phyloP scores from a whole-genome alignment of 2,797 vertebrate species.

The Dicrostonyx torquatus region DNA sequence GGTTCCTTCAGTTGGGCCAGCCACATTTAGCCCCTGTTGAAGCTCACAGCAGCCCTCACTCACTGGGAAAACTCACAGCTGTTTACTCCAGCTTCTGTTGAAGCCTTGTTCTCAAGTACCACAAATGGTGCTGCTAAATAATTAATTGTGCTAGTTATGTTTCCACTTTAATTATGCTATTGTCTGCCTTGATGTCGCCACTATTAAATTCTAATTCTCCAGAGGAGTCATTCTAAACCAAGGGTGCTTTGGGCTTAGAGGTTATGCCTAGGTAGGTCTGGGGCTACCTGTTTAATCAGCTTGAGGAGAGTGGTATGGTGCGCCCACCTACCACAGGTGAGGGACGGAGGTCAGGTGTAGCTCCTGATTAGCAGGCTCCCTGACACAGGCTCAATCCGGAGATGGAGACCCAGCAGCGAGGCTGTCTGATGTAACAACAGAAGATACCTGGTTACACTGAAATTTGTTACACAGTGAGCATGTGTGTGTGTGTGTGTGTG shows the following conservation, averaged over 20 bases:
- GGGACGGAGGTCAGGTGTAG: neutral
- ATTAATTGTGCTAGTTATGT: neutral
- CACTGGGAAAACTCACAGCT: neutral
- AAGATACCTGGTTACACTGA: neutral
- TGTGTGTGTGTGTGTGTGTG: neutral
- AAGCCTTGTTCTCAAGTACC: neutral
- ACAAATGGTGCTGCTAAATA: neutral
- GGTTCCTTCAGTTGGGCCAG: neutral
- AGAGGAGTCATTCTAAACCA: neutral
- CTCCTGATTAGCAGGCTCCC: neutral
- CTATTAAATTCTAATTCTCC: neutral
- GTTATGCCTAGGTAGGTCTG: neutral
- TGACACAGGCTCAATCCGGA: neutral
- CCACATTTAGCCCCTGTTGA: neutral
- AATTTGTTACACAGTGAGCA: neutral
- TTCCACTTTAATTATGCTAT: neutral
- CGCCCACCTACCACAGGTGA: neutral
- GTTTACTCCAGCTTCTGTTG: neutral
- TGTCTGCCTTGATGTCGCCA: accelerated
- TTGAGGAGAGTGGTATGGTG: neutral
- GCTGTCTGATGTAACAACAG: neutral
- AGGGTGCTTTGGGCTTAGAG: neutral
- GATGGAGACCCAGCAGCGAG: neutral
- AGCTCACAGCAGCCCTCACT: neutral
- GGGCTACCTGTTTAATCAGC: neutral